Percentiles rank a stretch among this genome's conserved stretches.
phyloP scores from a whole-genome alignment of 2,797 vertebrate genomes.

The Spinibarbus caldwelli region DNA sequence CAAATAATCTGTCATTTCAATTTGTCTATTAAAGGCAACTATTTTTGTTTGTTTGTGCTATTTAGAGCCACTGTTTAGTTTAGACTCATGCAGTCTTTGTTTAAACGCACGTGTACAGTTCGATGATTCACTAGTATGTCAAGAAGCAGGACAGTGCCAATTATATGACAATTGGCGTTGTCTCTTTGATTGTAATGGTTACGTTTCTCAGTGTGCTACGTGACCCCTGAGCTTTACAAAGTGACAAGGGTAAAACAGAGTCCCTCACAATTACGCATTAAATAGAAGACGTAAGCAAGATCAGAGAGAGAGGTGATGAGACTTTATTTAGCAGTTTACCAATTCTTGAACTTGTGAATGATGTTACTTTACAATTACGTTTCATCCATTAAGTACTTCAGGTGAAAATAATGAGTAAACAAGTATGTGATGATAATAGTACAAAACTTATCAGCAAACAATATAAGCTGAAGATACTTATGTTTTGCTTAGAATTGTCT shows the following conservation, averaged over 20 bases:
- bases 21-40: slow-evolving; percentile 30
- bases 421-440: too few species aligned
- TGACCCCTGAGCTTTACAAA: slow-evolving; percentile 32
- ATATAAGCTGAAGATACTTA: too few species aligned
- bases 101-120: slow-evolving; percentile 17
- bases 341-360: neutral
- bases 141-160: slow-evolving; percentile 32
- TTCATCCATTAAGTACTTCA: too few species aligned
- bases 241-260: slow-evolving; percentile 37
- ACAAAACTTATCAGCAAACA: neutral
- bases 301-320: neutral
- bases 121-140: slow-evolving; percentile 20
- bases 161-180: slow-evolving; percentile 46
- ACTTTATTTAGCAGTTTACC: neutral
- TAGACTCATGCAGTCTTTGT: neutral
- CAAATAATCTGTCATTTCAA: slow-evolving; percentile 33
- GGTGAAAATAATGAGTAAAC: too few species aligned
- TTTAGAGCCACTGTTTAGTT: too few species aligned
- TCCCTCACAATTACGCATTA: slow-evolving; percentile 1
- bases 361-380: neutral
- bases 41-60: slow-evolving; percentile 18
- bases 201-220: slow-evolving; percentile 24
- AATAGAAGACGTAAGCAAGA: neutral
- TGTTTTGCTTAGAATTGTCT: neutral
- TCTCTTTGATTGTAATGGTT: slow-evolving; percentile 51